A percentile compares a stretch with the other conserved stretches of the same genome.
These are phyloP conservation scores for Microplitis mediator DNA, from an alignment of 1,140 invertebrate genomes.

Conservation along the genomic window DNA sequence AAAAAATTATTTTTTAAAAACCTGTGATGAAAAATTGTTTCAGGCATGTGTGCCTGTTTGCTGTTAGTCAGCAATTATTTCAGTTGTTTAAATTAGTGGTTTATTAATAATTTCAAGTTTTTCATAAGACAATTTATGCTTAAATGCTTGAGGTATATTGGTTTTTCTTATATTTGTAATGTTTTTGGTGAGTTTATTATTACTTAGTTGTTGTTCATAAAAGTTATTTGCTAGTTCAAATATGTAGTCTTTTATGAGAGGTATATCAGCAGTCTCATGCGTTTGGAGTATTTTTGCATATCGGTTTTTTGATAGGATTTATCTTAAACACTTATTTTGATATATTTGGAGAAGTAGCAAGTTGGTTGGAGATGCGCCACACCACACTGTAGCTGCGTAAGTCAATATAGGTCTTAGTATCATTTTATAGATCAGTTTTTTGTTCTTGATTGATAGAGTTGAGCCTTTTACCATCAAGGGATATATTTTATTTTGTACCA, in stretches of 20 bases:
- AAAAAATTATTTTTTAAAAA: no score
- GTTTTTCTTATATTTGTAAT: no score
- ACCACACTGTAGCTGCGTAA: slow-evolving; percentile 29
- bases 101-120: no score
- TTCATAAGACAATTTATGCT: no score
- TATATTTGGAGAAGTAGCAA: slow-evolving; percentile 20
- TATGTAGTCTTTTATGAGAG: neutral
- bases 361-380: slow-evolving; percentile 12
- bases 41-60: no score
- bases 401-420: slow-evolving; percentile 25
- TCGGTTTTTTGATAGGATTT: neutral
- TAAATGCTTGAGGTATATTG: no score
- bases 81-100: no score
- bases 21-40: no score
- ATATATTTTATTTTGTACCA: slow-evolving; percentile 1
- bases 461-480: slow-evolving; percentile 2
- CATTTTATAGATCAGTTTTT: slow-evolving; percentile 23
- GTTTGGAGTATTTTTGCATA: neutral
- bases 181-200: neutral
- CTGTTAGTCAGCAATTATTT: no score
- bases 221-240: neutral
- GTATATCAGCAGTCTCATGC: neutral
- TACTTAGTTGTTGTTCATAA: neutral
- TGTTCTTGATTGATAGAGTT: slow-evolving; percentile 14
- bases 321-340: slow-evolving; percentile 30